Evolutionary conservation across 2,888 invertebrate genomes (phyloP), one percentile per base, ranked within the genome.

Genomic region (Spodoptera picta): DNA sequence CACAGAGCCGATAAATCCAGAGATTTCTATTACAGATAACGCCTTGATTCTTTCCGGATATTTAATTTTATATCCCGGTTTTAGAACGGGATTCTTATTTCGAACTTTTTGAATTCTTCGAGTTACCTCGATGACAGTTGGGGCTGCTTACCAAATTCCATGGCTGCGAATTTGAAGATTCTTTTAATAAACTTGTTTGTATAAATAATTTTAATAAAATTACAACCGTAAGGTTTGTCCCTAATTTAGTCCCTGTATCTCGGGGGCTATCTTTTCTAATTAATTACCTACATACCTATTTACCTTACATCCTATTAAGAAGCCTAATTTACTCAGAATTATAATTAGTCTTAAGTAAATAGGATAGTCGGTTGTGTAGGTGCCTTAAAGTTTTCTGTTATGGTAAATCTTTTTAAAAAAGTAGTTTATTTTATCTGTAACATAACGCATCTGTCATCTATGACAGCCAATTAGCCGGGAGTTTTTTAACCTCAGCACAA

Each of bases 11-110:
- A 93, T 93, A 93, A 93, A 92, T 93, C 90, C 91, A 87, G 84
- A 91, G 93, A 93, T 93, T 92, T 90, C 92, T 92, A 93, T 93
- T 93, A 92, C 92, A 93, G 93, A 93, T 93, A 92, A 87, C 87
- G 87, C 85, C 83, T 84, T 89, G 90, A 91, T 90, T 92, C 92
- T 92, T 92, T 92, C 89, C 92, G 90, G 90, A 91, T 92, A 91
- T 93, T 92, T 92, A 92, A 92, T 92, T 92, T 92, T 90, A 91
- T 89, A 88, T 88, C 86, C 88, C 80, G 79, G 79, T 74, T 85
- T 83, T 83, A 82, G 80, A 85, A 63, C 75, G 75, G 75, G 75
- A 82, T 87, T 88, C 85, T 86, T 89, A 86, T 85, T 87, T 86
- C 80, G 80, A 81, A 84, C 80, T 82, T 84, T 86, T 82, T 82